A percentile compares a stretch with the other conserved stretches of the same genome.
phyloP scores from a whole-genome alignment of 2,113 vertebrate species.

The Sylvilagus bachmani region DNA sequence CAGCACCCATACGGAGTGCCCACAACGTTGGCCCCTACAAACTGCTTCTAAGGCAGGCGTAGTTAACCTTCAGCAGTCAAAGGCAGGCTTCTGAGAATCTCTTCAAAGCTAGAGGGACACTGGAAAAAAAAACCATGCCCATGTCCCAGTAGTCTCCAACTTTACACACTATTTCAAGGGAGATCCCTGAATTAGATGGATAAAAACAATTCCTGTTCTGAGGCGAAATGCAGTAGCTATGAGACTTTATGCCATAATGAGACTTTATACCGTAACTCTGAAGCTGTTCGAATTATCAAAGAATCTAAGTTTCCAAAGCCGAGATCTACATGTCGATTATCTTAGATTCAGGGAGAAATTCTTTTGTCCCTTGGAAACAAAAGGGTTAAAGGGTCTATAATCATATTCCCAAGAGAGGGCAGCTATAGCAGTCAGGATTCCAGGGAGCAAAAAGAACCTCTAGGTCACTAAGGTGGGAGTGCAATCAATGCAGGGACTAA shows the following conservation, averaged over 20 bases:
- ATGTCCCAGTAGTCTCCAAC: constrained; percentile 10
- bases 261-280: background rate
- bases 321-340: background rate
- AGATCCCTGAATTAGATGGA: constrained; percentile 8
- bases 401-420: background rate
- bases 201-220: constrained; percentile 4
- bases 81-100: constrained; percentile 53
- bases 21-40: background rate
- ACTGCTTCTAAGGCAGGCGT: constrained; percentile 12
- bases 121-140: background rate
- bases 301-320: background rate
- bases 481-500: background rate
- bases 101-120: background rate
- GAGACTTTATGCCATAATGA: background rate
- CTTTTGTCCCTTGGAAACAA: background rate
- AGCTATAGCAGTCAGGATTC: background rate
- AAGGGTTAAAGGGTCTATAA: background rate
- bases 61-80: constrained; percentile 43
- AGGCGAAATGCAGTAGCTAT: constrained; percentile 45
- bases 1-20: too few relatives aligned
- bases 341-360: constrained; percentile 39
- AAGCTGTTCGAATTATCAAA: background rate
- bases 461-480: background rate
- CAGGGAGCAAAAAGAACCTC: background rate
- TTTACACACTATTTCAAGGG: background rate